These are phyloP conservation scores for Bufo bufo DNA, from an alignment of 2,113 vertebrate species.

Conservation along the genomic window DNA sequence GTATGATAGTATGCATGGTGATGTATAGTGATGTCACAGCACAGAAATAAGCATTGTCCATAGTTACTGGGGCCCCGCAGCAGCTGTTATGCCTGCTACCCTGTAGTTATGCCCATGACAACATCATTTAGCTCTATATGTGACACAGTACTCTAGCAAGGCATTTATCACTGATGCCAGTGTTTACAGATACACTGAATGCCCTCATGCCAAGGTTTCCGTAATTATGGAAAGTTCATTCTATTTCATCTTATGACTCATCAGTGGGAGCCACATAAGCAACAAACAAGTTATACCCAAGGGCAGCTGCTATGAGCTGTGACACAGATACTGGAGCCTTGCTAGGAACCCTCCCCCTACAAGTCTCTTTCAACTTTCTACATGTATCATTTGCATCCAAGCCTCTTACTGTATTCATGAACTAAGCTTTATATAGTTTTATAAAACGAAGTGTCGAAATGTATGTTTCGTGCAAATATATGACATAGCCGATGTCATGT, in stretches of 20 bases:
- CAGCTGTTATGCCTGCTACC: no score
- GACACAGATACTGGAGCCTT: not conserved
- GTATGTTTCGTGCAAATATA: not conserved
- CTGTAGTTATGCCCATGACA: no score
- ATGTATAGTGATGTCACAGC: no score
- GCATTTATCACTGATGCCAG: not conserved
- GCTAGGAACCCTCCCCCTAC: not conserved
- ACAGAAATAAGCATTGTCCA: no score
- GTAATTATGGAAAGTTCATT: not conserved
- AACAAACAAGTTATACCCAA: conserved; percentile 10
- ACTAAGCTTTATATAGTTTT: not conserved
- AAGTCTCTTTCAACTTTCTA: not conserved
- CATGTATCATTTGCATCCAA: not conserved
- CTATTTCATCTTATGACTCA: not conserved
- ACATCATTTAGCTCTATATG: not conserved
- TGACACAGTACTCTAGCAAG: not conserved
- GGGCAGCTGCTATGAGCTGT: not conserved
- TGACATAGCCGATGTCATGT: not conserved
- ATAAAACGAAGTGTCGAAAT: not conserved
- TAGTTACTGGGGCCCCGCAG: no score
- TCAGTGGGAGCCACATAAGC: not conserved
- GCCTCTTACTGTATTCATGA: not conserved
- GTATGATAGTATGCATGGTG: no score
- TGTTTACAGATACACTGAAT: not conserved
- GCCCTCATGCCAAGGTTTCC: not conserved